Base-by-base conservation (phyloP, 1,140 invertebrate species). In the Pseudomyrmex pallidus region DNA sequence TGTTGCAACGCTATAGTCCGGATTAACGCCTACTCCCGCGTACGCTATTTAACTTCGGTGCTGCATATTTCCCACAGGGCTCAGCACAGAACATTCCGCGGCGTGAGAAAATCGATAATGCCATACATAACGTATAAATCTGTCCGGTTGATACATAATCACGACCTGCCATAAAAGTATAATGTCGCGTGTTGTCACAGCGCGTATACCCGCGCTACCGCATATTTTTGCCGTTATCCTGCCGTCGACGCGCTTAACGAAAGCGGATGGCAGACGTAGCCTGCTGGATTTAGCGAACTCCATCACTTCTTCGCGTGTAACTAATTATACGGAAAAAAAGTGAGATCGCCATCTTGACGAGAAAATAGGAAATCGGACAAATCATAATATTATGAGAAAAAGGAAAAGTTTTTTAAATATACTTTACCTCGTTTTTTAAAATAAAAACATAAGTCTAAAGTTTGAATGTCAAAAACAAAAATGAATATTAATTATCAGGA, bases 21-120 rank as follows among this genome's bases (percentile, higher is more conserved):
- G 87, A 87, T 88, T 87, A 88, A 85, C 76, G 72, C 64, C 72
- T 77, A 82, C 82, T 76, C 85, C 64, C 82, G 15, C 67, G 72
- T 77, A 89, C 82, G 85, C 87, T 84, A 87, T 90, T 90, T 85
- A 85, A 90, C 85, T 90, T 90, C 77, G 64, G 63, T 83, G 83
- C 82, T 89, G 87, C 86, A 85, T 90, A 90, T 90, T 90, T 90
- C 90, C 90, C 90, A 90, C 83, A 89, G 90, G 90, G 87, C 86
- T 85, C 82, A 82, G 56, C 72, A 73, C 83, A 66, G 84, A 89
- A 83, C 85, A 85, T 90, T 87, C 83, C 83, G 61, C 57, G 25
- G 66, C 66, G 82, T 70, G 74, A 74, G 87, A 82, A 83, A 88
- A 90, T 89, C 90, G 86, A 90, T 90, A 87, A 80, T 76, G 74